Base-by-base conservation (phyloP, 2,888 invertebrate genomes). In the Eudemis profundana region DNA sequence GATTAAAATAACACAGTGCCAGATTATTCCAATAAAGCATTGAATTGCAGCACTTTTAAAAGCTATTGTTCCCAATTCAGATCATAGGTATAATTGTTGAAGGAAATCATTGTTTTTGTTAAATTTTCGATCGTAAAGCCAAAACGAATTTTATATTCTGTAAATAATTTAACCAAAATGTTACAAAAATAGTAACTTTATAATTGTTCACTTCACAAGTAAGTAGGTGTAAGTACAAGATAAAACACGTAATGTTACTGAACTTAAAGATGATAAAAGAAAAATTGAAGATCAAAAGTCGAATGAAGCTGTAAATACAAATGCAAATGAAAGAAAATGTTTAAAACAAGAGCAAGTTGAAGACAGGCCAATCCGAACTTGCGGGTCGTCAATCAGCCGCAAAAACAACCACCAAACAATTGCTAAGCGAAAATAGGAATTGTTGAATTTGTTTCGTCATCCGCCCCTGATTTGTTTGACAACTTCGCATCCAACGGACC, bases 371-470 rank as follows among this genome's bases (percentile, higher is more conserved):
- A 78, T 78, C 74, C 71, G 64, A 67, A 74, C 72, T 74, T 74
- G 77, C 69, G 70, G 68, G 57, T 72, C 74, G 76, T 77, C 77
- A 77, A 78, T 77, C 77, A 77, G 70, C 66, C 71, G 57, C 64
- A 57, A 63, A 67, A 69, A 69, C 71, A 68, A 70, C 71, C 69
- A 65, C 54, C 69, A 68, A 72, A 70, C 72, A 68, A 68, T 69
- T 64, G 68, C 46, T 66, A 63, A 66, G 70, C 72, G 66, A 65
- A 72, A 73, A 73, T 70, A 70, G 67, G 75, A 71, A 77, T 75
- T 71, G 78, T 72, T 69, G 74, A 74, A 76, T 79, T 75, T 75
- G 76, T 79, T 76, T 74, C 72, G 74, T 73, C 74, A 73, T 75
- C 74, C 73, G 72, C 70, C 57, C 71, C 74, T 75, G 78, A 78